Evolutionary conservation across 2,888 invertebrate species (phyloP).

Genomic region (Dilophus febrilis): DNA sequence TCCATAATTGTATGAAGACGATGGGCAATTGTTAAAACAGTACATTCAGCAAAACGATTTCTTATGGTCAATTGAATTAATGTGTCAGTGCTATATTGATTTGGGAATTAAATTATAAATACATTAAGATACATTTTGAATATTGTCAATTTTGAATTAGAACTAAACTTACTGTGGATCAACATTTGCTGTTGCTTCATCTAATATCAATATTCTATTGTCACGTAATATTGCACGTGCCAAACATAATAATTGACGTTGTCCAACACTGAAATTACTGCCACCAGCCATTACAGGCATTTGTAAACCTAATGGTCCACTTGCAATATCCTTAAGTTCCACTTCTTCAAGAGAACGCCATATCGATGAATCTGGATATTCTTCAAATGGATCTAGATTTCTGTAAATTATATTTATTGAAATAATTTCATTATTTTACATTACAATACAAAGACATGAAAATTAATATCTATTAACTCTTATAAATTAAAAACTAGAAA

Average conservation of each 20-base stretch:
- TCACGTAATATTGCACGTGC: conserved; percentile 65
- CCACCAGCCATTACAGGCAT: conserved; percentile 38
- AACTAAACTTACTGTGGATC: conserved; percentile 30
- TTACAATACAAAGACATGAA: too few relatives aligned
- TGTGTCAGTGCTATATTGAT: conserved; percentile 39
- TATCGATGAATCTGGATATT: conserved; percentile 46
- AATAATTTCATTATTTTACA: too few relatives aligned
- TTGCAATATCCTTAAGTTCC: conserved; percentile 38
- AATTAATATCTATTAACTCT: too few relatives aligned
- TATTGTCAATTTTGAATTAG: not conserved
- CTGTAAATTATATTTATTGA: too few relatives aligned
- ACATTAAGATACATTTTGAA: too few relatives aligned
- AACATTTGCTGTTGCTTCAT: conserved; percentile 48
- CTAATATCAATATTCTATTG: conserved; percentile 56
- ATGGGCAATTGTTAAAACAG: conserved; percentile 74
- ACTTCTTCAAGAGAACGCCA: conserved; percentile 60
- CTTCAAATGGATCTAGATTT: conserved; percentile 61
- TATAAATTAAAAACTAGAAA: too few relatives aligned
- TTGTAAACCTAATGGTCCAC: conserved; percentile 33
- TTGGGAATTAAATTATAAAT: too few relatives aligned
- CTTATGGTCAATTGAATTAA: conserved; percentile 65
- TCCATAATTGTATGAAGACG: conserved; percentile 82
- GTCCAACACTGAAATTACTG: conserved; percentile 42
- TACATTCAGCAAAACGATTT: conserved; percentile 53
- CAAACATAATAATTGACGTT: conserved; percentile 57